These are phyloP conservation scores for Saturnia japonica DNA, from an alignment of 2,888 invertebrate species.

Conservation along the genomic window DNA sequence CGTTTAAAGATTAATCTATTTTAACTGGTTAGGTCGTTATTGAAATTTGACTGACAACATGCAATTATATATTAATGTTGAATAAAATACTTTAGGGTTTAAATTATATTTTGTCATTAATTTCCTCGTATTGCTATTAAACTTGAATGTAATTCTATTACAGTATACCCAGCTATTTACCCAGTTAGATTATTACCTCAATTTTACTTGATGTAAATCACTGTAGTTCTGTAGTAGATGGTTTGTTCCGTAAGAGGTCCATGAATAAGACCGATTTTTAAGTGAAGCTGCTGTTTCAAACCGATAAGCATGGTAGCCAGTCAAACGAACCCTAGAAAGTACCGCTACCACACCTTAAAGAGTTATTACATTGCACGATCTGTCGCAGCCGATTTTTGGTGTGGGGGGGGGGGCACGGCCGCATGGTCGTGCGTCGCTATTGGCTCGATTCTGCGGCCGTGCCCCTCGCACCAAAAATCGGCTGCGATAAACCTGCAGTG, in stretches of 20 bases:
- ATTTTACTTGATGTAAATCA: not conserved
- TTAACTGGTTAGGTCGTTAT: not conserved
- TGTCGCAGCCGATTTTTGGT: too few species aligned
- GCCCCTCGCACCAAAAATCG: too few species aligned
- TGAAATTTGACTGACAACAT: not conserved
- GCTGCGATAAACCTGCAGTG: too few species aligned
- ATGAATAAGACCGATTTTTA: not conserved
- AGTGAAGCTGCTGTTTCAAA: not conserved
- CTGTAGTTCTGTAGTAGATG: not conserved
- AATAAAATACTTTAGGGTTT: too few species aligned
- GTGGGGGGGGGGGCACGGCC: too few species aligned
- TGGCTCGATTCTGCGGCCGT: too few species aligned
- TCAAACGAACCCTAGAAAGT: not conserved
- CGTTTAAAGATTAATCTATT: conserved; percentile 32
- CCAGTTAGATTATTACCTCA: not conserved
- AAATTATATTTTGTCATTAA: not conserved
- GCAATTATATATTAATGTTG: not conserved
- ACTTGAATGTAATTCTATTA: not conserved
- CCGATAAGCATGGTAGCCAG: not conserved
- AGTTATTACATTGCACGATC: too few species aligned
- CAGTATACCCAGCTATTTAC: not conserved
- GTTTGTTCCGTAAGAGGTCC: not conserved
- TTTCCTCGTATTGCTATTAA: not conserved
- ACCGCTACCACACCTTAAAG: not conserved
- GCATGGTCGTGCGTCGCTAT: too few species aligned